These are phyloP conservation scores for Vespertilio murinus DNA, from an alignment of 2,797 vertebrate genomes.

Conservation along the genomic window DNA sequence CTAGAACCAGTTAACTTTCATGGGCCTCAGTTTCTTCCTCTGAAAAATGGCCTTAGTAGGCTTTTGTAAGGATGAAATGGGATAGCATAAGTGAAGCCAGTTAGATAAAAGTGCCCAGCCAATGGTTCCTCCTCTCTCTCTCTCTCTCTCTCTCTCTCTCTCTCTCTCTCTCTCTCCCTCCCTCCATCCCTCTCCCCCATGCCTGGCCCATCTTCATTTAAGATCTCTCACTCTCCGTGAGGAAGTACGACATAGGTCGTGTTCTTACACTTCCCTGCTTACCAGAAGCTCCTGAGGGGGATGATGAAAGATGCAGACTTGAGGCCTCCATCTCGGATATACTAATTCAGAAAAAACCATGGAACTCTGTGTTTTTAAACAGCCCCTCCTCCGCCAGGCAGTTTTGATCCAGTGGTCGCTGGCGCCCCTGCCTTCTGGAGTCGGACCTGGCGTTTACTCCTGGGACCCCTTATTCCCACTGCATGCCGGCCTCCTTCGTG, in stretches of 20 bases:
- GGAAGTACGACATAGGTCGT: neutral
- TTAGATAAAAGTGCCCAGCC: neutral
- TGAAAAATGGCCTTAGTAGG: neutral
- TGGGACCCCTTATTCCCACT: neutral
- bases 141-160: no score
- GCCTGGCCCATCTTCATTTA: neutral
- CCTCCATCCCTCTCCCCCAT: rapidly evolving
- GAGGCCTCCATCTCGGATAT: neutral
- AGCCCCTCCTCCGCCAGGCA: neutral
- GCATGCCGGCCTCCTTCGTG: neutral
- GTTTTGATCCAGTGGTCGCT: neutral
- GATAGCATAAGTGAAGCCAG: neutral
- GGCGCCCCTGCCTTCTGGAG: neutral
- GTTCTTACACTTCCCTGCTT: neutral
- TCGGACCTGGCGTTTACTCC: neutral
- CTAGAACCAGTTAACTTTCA: neutral
- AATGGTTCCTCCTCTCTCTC: neutral
- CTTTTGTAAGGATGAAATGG: neutral
- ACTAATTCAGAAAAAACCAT: neutral
- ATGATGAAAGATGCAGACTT: neutral
- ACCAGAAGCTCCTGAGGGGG: neutral
- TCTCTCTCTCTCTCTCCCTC: no score
- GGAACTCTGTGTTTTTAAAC: neutral
- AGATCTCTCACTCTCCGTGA: neutral
- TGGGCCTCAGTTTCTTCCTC: neutral